Evolutionary conservation across 2,113 vertebrate species (phyloP).

Genomic region (Rhegmatorhina hoffmannsi): DNA sequence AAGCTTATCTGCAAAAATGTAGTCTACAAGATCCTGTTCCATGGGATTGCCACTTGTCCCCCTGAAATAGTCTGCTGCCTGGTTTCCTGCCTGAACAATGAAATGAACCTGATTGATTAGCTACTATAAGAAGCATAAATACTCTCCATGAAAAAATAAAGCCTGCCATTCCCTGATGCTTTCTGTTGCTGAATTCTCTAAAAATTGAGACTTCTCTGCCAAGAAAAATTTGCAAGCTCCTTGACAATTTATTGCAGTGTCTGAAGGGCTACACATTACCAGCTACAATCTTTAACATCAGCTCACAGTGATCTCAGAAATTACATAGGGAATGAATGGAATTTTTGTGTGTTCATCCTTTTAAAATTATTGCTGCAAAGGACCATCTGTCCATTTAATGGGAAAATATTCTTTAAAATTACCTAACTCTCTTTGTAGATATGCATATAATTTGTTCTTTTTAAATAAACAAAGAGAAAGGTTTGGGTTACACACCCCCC

Average conservation of each 20-base stretch:
- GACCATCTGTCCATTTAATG: background rate
- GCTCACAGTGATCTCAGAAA: background rate
- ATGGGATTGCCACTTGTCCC: background rate
- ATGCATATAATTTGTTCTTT: background rate
- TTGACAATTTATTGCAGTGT: background rate
- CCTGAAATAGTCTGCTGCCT: background rate
- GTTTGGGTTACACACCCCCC: rapidly evolving
- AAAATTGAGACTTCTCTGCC: background rate
- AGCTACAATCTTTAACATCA: background rate
- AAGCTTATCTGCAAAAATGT: background rate
- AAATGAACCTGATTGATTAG: constrained; percentile 6
- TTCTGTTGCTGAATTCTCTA: constrained; percentile 12
- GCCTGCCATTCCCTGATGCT: background rate
- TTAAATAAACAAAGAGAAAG: background rate
- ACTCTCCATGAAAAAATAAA: background rate
- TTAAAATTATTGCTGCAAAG: constrained; percentile 4
- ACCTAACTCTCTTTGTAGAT: background rate
- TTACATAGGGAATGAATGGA: background rate
- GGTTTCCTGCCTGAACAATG: background rate
- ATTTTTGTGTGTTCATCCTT: background rate
- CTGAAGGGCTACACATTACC: background rate
- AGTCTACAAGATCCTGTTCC: background rate
- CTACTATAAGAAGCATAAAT: constrained; percentile 3
- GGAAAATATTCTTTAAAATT: background rate
- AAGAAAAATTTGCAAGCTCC: background rate